Evolutionary conservation across 2,113 vertebrate species (phyloP).

Genomic region (Equus przewalskii): DNA sequence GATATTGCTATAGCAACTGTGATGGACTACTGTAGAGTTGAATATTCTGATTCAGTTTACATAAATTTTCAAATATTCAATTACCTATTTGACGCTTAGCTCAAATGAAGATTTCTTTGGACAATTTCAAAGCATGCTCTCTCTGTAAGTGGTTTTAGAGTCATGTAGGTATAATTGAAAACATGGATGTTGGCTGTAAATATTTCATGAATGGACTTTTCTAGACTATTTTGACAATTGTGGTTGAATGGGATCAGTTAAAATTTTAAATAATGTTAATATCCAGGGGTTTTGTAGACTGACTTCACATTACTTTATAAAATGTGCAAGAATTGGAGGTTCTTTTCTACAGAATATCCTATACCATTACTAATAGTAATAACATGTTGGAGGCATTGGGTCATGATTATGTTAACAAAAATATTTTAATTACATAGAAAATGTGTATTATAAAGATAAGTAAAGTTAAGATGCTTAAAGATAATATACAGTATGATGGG

Average conservation of each 20-base stretch:
- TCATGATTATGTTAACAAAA: conserved; percentile 20
- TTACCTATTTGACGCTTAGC: conserved; percentile 11
- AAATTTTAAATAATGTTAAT: conserved; percentile 17
- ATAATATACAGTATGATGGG: not conserved
- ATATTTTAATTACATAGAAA: conserved; percentile 15
- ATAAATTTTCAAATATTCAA: conserved; percentile 3
- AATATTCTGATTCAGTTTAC: conserved; percentile 9
- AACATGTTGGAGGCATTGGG: not conserved
- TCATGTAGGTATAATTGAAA: not conserved
- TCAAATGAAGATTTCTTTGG: conserved; percentile 23
- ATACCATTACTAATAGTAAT: not conserved
- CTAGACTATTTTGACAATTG: not conserved
- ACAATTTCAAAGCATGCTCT: not conserved
- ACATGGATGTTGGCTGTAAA: not conserved
- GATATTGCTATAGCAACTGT: not conserved
- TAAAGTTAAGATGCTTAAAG: not conserved
- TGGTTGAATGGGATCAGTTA: not conserved
- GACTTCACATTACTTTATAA: not conserved
- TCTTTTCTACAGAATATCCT: not conserved
- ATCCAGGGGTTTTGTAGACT: not conserved
- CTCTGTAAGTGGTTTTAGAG: not conserved
- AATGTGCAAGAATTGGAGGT: not conserved
- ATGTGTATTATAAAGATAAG: not conserved
- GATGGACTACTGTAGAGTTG: not conserved
- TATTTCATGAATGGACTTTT: conserved; percentile 6